These are phyloP conservation scores for Ariolimax columbianus DNA, from an alignment of 2,888 invertebrate genomes.

Conservation along the genomic window DNA sequence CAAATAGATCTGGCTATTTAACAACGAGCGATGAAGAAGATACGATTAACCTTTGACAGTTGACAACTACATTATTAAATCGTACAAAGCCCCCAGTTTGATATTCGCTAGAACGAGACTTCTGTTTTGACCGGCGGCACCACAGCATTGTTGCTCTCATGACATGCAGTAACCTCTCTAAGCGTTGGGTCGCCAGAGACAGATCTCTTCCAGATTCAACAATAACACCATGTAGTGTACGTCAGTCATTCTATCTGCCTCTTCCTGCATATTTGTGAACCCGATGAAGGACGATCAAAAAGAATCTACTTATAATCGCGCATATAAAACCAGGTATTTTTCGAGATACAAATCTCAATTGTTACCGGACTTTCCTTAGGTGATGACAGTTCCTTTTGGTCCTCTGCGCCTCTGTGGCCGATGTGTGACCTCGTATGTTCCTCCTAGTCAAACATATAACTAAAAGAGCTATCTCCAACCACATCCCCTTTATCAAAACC, in stretches of 20 bases:
- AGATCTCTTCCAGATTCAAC: neutral
- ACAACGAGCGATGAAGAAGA: too few species aligned
- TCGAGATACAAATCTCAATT: neutral
- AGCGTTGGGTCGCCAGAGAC: neutral
- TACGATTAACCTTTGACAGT: too few species aligned
- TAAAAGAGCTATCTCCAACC: neutral
- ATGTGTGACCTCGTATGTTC: neutral
- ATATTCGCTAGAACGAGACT: neutral
- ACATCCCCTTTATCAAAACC: neutral
- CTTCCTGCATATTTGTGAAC: neutral
- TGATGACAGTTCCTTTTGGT: neutral
- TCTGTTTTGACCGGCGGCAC: neutral
- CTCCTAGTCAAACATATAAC: neutral
- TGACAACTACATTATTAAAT: too few species aligned
- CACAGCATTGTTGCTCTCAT: too few species aligned
- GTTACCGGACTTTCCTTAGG: neutral
- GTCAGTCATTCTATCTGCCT: neutral
- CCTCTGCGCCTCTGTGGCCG: neutral
- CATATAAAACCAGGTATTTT: conserved; percentile 4
- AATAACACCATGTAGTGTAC: neutral
- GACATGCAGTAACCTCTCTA: neutral
- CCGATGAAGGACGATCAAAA: too few species aligned
- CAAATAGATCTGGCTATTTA: too few species aligned
- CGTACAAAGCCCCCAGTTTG: too few species aligned
- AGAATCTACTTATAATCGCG: neutral